phyloP scores from a whole-genome alignment of 1,140 invertebrate species.

The Drosophila athabasca region DNA sequence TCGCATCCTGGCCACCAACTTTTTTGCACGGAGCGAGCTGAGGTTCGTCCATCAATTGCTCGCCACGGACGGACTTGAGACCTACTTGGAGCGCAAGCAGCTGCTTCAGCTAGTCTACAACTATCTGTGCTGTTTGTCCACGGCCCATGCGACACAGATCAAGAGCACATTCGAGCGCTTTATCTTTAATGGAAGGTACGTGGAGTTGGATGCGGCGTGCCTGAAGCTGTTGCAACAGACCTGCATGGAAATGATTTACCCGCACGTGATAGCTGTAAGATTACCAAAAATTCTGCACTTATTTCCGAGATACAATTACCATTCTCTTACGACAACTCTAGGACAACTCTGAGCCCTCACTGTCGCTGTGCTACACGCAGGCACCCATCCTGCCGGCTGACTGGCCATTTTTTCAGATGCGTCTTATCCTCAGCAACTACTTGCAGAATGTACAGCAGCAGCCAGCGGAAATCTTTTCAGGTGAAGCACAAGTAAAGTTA shows the following conservation, averaged over 20 bases:
- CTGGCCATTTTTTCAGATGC: constrained; percentile 79
- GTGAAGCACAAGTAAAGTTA: constrained; percentile 34
- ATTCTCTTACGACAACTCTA: constrained; percentile 14
- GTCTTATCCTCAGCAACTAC: constrained; percentile 72
- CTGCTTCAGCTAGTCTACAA: constrained; percentile 74
- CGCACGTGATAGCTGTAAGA: constrained; percentile 74
- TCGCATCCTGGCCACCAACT: constrained; percentile 68
- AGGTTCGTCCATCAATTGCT: constrained; percentile 70
- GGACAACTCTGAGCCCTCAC: constrained; percentile 69
- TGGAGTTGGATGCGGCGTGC: constrained; percentile 49
- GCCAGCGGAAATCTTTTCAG: constrained; percentile 58
- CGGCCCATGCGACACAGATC: constrained; percentile 64
- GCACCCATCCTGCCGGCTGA: constrained; percentile 67
- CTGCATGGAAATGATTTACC: constrained; percentile 69
- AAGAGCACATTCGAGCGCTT: constrained; percentile 70
- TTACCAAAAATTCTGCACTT: background rate
- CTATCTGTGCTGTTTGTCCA: constrained; percentile 67
- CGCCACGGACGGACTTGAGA: constrained; percentile 57
- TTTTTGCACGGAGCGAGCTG: constrained; percentile 75
- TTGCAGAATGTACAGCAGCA: constrained; percentile 72
- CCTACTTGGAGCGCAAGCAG: constrained; percentile 53
- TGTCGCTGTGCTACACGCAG: constrained; percentile 64
- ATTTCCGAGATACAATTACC: background rate
- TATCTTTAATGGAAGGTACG: constrained; percentile 67
- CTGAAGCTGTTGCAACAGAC: constrained; percentile 60